Evolutionary conservation across 2,797 vertebrate species (phyloP).

Genomic region (Ptychobarbus kaznakovi): DNA sequence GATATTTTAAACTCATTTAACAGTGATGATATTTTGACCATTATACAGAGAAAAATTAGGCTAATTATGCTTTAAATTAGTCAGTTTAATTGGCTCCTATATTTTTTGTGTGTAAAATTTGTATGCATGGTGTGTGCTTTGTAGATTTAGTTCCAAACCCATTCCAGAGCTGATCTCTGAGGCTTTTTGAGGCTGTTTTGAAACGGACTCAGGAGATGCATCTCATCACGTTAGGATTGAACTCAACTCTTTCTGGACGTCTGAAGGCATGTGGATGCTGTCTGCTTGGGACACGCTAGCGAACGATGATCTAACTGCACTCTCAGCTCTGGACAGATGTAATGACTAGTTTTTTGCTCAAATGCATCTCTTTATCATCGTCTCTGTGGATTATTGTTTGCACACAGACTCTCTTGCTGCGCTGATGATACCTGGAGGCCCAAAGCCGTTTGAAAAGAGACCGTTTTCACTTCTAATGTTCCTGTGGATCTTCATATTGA

Average conservation of each 20-base stretch:
- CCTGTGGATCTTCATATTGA: neutral
- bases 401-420: neutral
- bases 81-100: neutral
- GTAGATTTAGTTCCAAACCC: neutral
- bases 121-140: neutral
- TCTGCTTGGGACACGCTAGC: neutral
- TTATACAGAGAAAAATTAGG: neutral
- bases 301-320: neutral
- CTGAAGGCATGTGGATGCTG: neutral
- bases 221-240: neutral
- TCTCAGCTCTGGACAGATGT: conserved; percentile 7
- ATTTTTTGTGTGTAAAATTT: neutral
- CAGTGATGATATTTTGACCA: neutral
- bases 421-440: neutral
- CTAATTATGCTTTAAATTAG: neutral
- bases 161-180: neutral
- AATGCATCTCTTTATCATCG: too few species aligned
- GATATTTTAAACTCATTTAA: neutral
- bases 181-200: neutral
- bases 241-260: conserved; percentile 2
- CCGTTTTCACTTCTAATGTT: neutral
- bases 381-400: conserved; percentile 43
- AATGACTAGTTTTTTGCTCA: neutral
- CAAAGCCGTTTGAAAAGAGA: neutral
- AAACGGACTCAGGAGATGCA: neutral